Percentiles rank a stretch among this genome's conserved stretches.
phyloP scores from a whole-genome alignment of 2,888 invertebrate genomes.

The Cantharis rufa region DNA sequence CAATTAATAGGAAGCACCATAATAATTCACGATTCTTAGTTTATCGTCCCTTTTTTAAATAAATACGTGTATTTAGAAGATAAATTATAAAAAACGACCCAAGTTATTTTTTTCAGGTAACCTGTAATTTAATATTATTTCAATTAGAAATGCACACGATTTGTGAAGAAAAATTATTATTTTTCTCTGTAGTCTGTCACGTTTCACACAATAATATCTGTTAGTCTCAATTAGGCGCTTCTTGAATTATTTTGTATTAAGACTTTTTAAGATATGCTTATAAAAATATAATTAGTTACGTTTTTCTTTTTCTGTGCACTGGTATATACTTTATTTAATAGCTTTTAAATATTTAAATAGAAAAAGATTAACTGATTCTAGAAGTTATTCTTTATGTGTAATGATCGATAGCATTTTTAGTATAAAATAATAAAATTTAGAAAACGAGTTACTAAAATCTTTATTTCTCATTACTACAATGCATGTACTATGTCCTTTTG shows the following conservation, averaged over 20 bases:
- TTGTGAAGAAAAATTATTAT: constrained; percentile 25
- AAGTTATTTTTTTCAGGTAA: constrained; percentile 1
- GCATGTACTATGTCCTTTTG: neutral
- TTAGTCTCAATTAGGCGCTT: constrained; percentile 17
- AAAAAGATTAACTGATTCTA: constrained; percentile 12
- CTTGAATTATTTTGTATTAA: constrained; percentile 16
- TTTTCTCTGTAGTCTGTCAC: constrained; percentile 23
- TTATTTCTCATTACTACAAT: neutral
- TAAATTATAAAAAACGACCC: constrained; percentile 12
- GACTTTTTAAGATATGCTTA: constrained; percentile 4
- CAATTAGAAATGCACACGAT: constrained; percentile 12
- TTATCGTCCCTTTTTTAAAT: constrained; percentile 12
- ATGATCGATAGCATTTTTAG: constrained; percentile 7
- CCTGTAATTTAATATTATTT: constrained; percentile 18
- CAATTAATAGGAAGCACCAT: constrained; percentile 17
- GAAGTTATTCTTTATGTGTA: neutral
- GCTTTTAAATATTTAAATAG: constrained; percentile 15
- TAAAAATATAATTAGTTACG: constrained; percentile 19
- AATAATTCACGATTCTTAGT: constrained; percentile 12
- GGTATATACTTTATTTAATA: constrained; percentile 24
- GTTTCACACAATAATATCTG: constrained; percentile 23
- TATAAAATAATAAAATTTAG: neutral
- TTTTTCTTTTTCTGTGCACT: constrained; percentile 20
- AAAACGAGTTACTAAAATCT: neutral
- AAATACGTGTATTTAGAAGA: neutral